A percentile compares a stretch with the other conserved stretches of the same genome.
Conservation (phyloP, 2,113 vertebrate genomes). For the Trichechus manatus region DNA sequence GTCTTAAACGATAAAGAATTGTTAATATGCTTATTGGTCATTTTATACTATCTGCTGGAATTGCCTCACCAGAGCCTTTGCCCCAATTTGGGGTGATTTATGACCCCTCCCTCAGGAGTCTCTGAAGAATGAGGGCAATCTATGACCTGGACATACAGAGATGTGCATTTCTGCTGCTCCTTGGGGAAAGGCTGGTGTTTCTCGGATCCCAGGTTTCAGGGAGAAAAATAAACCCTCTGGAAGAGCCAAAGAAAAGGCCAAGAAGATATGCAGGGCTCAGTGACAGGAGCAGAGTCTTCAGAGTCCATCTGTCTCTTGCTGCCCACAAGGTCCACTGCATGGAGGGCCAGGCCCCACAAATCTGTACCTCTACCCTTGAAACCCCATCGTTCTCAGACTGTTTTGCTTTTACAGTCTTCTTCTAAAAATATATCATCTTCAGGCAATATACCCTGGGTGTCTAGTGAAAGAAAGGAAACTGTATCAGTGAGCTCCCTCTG, state of each 20-base stretch:
- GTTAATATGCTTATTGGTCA: neutral
- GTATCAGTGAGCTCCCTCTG: rapidly evolving
- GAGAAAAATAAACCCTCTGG: neutral
- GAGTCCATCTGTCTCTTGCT: neutral
- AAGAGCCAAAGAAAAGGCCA: neutral
- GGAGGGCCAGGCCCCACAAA: rapidly evolving
- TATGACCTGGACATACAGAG: neutral
- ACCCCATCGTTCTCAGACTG: neutral
- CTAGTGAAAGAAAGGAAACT: neutral
- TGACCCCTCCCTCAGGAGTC: neutral
- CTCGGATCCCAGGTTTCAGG: no score
- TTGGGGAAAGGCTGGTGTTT: neutral
- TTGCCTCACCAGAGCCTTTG: neutral
- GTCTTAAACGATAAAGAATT: neutral
- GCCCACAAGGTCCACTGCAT: no score
- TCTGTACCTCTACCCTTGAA: neutral
- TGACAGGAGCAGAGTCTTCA: neutral
- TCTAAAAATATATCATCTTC: neutral
- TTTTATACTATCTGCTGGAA: neutral
- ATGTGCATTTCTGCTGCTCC: neutral
- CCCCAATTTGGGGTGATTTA: neutral
- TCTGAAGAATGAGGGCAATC: neutral
- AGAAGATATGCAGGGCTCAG: neutral
- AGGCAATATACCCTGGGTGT: neutral
- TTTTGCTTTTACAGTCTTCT: neutral